These are phyloP conservation scores for Umimayanthus kanabou DNA, from an alignment of 92 coral and sea anemone species.

Conservation along the genomic window DNA sequence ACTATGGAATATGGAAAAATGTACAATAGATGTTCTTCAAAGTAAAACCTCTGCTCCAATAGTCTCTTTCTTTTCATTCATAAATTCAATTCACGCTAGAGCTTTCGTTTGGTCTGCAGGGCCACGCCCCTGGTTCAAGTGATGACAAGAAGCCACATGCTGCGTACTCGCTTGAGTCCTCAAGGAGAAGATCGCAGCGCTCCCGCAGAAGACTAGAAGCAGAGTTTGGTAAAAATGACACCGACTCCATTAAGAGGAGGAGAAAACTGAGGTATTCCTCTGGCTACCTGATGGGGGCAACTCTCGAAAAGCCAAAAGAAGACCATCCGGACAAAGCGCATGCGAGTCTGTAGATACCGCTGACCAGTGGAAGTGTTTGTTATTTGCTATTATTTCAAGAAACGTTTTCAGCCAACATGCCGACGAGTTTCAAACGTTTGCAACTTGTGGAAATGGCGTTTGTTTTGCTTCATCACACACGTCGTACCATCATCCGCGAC, in stretches of 20 bases:
- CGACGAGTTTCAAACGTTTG: neutral
- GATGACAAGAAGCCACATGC: slow-evolving; percentile 45
- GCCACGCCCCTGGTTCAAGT: slow-evolving; percentile 11
- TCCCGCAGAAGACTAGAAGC: slow-evolving; percentile 80
- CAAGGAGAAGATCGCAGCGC: slow-evolving; percentile 74
- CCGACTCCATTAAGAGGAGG: slow-evolving; percentile 76
- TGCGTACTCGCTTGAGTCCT: slow-evolving; percentile 59
- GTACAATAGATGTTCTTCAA: too few species aligned
- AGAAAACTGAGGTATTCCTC: slow-evolving; percentile 83
- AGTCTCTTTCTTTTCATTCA: slow-evolving; percentile 11
- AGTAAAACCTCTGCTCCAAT: too few species aligned
- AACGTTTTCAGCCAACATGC: neutral
- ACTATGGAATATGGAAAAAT: neutral
- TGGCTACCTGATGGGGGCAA: slow-evolving; percentile 78
- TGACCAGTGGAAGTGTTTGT: neutral
- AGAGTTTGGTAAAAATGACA: slow-evolving; percentile 74
- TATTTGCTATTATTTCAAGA: neutral
- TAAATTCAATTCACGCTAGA: slow-evolving; percentile 33
- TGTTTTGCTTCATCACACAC: neutral
- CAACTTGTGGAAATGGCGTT: neutral
- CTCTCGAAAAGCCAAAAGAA: slow-evolving; percentile 58
- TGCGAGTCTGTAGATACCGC: slow-evolving; percentile 70
- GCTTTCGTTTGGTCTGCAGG: slow-evolving; percentile 31
- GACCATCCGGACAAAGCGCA: slow-evolving; percentile 68
- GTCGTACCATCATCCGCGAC: neutral